These are phyloP conservation scores for Ferdinandea cuprea DNA, from an alignment of 2,888 invertebrate species.

Conservation along the genomic window DNA sequence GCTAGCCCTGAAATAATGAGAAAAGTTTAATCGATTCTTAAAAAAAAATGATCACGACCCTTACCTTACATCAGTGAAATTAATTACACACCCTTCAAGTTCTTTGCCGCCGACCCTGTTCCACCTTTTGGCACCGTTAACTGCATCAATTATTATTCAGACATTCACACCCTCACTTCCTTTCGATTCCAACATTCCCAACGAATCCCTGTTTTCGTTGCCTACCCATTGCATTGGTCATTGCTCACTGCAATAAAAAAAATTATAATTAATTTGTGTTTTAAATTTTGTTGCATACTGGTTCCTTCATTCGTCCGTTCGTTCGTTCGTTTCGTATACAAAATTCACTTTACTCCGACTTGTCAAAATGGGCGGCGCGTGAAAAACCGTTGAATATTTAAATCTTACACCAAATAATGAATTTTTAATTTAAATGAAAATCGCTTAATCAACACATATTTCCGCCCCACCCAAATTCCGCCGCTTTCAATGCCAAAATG, in stretches of 20 bases:
- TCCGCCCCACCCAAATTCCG: background rate
- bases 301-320: background rate
- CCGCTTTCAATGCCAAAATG: too few relatives aligned
- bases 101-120: constrained; percentile 1
- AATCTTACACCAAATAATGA: constrained; percentile 74
- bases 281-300: constrained; percentile 34
- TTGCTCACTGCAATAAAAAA: constrained; percentile 35
- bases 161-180: constrained; percentile 46
- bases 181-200: background rate
- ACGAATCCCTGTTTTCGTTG: too few relatives aligned
- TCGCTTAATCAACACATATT: constrained; percentile 73
- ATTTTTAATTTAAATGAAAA: constrained; percentile 75
- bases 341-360: constrained; percentile 48
- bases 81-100: background rate
- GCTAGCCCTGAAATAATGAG: too few relatives aligned
- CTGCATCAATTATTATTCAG: constrained; percentile 59
- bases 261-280: constrained; percentile 71
- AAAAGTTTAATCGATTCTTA: too few relatives aligned
- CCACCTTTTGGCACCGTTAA: constrained; percentile 45
- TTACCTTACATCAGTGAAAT: background rate
- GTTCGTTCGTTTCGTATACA: constrained; percentile 6
- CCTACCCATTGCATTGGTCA: constrained; percentile 1
- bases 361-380: constrained; percentile 37
- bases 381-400: constrained; percentile 74
- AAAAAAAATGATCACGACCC: too few relatives aligned